A percentile compares a stretch with the other conserved stretches of the same genome.
phyloP scores from a whole-genome alignment of 2,797 vertebrate species.

The Sebastes wilsoni region DNA sequence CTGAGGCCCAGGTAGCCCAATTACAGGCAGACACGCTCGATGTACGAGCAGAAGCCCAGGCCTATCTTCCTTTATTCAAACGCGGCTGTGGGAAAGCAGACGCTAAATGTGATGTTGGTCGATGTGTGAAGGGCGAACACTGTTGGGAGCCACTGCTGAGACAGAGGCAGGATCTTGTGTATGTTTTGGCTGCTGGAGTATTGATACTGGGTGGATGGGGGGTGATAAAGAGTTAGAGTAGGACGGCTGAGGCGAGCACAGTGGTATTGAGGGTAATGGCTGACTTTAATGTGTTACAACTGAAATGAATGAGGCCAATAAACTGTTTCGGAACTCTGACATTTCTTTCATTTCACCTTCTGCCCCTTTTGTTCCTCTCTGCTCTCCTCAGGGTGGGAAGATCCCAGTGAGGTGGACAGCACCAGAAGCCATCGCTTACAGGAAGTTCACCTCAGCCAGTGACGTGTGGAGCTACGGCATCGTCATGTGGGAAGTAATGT shows the following conservation, averaged over 20 bases:
- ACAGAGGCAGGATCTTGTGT: constrained; percentile 10
- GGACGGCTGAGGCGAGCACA: neutral
- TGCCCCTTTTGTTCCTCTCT: neutral
- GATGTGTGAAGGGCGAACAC: constrained; percentile 69
- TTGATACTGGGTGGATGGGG: constrained; percentile 25
- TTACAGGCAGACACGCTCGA: constrained; percentile 74
- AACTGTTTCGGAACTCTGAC: neutral
- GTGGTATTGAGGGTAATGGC: neutral
- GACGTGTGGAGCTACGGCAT: constrained; percentile 99
- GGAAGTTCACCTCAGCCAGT: constrained; percentile 98
- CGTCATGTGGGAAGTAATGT: constrained; percentile 99
- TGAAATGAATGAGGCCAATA: neutral
- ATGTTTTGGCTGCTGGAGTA: constrained; percentile 26
- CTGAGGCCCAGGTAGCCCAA: constrained; percentile 79
- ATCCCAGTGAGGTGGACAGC: constrained; percentile 99
- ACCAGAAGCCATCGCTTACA: constrained; percentile 96
- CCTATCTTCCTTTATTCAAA: constrained; percentile 66
- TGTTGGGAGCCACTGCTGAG: constrained; percentile 51
- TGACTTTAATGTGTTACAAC: neutral
- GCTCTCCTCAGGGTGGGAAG: constrained; percentile 90
- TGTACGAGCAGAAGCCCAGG: constrained; percentile 46
- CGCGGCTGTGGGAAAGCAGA: constrained; percentile 45
- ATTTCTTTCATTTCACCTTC: neutral
- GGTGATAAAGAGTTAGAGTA: constrained; percentile 15
- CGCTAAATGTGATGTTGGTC: constrained; percentile 61